Conservation (phyloP, 2,888 invertebrate genomes). For the Dilophus febrilis region DNA sequence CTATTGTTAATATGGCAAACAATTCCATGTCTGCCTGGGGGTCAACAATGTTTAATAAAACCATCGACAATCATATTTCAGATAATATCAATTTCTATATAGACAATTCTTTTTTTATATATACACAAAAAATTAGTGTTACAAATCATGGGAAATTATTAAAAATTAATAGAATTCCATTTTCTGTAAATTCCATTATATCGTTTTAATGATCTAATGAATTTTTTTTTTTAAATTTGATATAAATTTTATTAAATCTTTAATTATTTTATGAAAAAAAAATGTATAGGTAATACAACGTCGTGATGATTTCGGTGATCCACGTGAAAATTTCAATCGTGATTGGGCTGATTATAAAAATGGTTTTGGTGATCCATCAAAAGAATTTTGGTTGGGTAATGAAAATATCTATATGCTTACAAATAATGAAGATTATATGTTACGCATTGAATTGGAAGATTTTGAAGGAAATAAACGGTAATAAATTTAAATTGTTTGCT, state of each 20-base stretch:
- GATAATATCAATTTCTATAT: no score
- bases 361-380: conserved; percentile 77
- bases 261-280: conserved; percentile 3
- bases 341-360: conserved; percentile 89
- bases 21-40: no score
- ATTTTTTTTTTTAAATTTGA: no score
- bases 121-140: no score
- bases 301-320: conserved; percentile 72
- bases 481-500: conserved; percentile 6
- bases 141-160: not conserved
- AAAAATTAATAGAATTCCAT: not conserved
- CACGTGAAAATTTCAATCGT: conserved; percentile 76
- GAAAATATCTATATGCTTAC: conserved; percentile 89
- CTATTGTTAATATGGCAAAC: no score
- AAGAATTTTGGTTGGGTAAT: conserved; percentile 86
- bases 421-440: conserved; percentile 76
- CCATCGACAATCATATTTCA: no score
- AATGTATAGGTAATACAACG: conserved; percentile 65
- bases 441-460: conserved; percentile 76
- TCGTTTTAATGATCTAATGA: not conserved
- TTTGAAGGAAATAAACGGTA: conserved; percentile 85
- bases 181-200: not conserved
- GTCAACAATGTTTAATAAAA: no score
- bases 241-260: conserved; percentile 3
- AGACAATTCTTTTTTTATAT: no score